A percentile compares a stretch with the other conserved stretches of the same genome.
These are phyloP conservation scores for Seriola quinqueradiata DNA, from an alignment of 2,113 vertebrate genomes.

Conservation along the genomic window DNA sequence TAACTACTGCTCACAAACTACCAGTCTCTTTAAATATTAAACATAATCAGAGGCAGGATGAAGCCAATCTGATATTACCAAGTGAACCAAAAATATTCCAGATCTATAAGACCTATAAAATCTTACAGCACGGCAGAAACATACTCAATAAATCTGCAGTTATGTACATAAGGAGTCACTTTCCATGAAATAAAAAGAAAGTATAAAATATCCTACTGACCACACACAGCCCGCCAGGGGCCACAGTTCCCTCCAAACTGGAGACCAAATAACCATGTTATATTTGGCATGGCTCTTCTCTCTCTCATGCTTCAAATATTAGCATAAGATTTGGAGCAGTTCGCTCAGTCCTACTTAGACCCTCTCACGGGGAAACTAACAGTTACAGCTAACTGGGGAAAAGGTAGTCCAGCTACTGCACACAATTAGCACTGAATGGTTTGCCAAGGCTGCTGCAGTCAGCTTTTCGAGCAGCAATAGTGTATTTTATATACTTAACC, in stretches of 20 bases:
- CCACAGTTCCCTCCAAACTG: slow-evolving; percentile 82
- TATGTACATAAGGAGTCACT: slow-evolving; percentile 70
- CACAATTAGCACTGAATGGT: slow-evolving; percentile 30
- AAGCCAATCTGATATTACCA: slow-evolving; percentile 64
- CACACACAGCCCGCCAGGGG: slow-evolving; percentile 83
- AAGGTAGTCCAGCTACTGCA: slow-evolving; percentile 71
- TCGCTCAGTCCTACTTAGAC: slow-evolving; percentile 64
- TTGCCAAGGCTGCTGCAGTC: slow-evolving; percentile 38
- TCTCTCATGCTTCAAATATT: slow-evolving; percentile 78
- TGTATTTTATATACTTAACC: background rate
- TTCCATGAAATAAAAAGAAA: slow-evolving; percentile 58
- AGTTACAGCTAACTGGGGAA: slow-evolving; percentile 68
- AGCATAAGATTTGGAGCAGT: slow-evolving; percentile 71
- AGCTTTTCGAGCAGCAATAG: slow-evolving; percentile 16
- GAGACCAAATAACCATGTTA: slow-evolving; percentile 80
- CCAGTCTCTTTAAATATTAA: slow-evolving; percentile 72
- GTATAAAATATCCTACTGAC: slow-evolving; percentile 75
- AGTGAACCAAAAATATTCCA: slow-evolving; percentile 71
- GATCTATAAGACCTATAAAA: slow-evolving; percentile 88
- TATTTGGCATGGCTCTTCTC: slow-evolving; percentile 76
- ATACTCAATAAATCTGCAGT: slow-evolving; percentile 71
- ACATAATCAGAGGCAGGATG: slow-evolving; percentile 65
- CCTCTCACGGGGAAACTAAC: slow-evolving; percentile 59
- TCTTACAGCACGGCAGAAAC: slow-evolving; percentile 74
- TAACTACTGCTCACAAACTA: slow-evolving; percentile 46